A percentile compares a stretch with the other conserved stretches of the same genome.
phyloP scores from a whole-genome alignment of 2,113 vertebrate genomes.

The Oncorhynchus masou region DNA sequence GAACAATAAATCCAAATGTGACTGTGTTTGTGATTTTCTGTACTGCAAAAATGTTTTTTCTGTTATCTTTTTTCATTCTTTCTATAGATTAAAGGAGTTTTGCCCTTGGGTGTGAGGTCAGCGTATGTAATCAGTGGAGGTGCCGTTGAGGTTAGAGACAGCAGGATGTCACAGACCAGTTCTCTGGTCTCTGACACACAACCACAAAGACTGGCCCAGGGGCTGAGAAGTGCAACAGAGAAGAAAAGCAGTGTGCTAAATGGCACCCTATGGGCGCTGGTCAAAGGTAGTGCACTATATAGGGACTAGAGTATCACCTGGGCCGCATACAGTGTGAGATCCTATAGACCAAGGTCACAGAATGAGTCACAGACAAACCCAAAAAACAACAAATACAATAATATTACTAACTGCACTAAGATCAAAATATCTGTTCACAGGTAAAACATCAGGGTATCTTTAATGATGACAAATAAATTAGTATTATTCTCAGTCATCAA shows the following conservation, averaged over 20 bases:
- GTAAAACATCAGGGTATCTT: too few relatives aligned
- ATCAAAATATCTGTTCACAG: background rate
- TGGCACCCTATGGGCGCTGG: too few relatives aligned
- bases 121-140: conserved; percentile 6
- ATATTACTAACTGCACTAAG: background rate
- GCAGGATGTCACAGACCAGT: background rate
- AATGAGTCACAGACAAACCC: background rate
- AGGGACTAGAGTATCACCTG: too few relatives aligned
- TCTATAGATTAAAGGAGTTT: background rate
- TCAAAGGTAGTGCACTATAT: too few relatives aligned
- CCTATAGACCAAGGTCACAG: background rate
- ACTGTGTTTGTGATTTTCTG: background rate
- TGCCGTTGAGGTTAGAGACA: background rate
- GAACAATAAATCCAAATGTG: too few relatives aligned
- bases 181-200: background rate
- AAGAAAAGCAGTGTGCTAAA: background rate
- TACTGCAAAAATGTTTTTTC: background rate
- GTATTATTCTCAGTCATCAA: too few relatives aligned
- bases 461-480: too few relatives aligned
- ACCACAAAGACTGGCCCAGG: background rate
- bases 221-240: background rate
- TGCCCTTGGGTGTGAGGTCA: conserved; percentile 9
- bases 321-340: background rate
- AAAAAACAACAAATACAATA: background rate
- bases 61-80: background rate